Evolutionary conservation across 2,797 vertebrate genomes (phyloP).

Genomic region (Orestias chungarensis): DNA sequence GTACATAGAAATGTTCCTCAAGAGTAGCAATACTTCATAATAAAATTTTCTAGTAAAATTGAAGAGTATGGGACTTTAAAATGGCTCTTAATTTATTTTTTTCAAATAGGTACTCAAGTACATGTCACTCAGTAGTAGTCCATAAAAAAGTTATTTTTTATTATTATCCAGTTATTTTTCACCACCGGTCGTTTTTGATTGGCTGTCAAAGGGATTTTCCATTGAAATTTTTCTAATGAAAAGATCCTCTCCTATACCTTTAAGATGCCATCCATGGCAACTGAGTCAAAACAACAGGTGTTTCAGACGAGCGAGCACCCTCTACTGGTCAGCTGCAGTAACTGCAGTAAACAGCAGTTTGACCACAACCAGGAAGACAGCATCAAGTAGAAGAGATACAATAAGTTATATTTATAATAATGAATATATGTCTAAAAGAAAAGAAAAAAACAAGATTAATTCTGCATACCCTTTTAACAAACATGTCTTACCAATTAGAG

Average conservation of each 20-base stretch:
- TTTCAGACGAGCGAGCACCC: background rate
- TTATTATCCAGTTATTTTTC: no score
- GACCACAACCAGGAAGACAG: background rate
- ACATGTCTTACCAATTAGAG: background rate
- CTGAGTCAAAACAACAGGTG: slow-evolving; percentile 6
- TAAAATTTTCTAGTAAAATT: background rate
- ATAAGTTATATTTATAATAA: background rate
- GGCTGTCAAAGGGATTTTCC: no score
- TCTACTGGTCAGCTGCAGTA: slow-evolving; percentile 11
- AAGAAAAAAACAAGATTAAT: no score
- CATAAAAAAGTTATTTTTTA: no score
- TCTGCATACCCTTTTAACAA: background rate
- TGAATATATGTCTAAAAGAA: background rate
- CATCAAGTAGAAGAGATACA: background rate
- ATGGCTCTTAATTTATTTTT: no score
- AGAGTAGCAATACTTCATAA: background rate
- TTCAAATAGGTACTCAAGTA: no score
- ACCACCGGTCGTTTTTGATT: no score
- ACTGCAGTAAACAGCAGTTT: slow-evolving; percentile 4
- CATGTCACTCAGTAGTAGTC: background rate
- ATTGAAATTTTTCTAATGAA: no score
- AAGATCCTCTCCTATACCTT: background rate
- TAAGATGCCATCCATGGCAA: background rate
- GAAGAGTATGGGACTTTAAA: background rate
- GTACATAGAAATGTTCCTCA: background rate